These are phyloP conservation scores for Callinectes sapidus DNA, from an alignment of 2,888 invertebrate genomes.

Conservation along the genomic window DNA sequence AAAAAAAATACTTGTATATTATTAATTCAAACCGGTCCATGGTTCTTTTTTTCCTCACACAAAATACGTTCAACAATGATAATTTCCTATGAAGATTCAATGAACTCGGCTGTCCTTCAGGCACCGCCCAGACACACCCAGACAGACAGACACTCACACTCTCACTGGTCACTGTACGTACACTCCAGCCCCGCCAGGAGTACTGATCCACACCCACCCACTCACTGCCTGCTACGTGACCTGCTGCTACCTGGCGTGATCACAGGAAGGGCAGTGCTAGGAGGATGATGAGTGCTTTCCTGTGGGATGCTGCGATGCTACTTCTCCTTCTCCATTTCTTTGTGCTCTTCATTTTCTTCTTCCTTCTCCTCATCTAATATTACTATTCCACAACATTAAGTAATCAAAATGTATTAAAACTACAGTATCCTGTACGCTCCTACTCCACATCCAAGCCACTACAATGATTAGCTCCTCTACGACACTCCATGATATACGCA, in stretches of 20 bases:
- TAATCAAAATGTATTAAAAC: too few relatives aligned
- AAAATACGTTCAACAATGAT: not conserved
- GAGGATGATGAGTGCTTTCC: constrained; percentile 12
- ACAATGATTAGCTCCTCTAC: too few relatives aligned
- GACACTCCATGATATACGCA: too few relatives aligned
- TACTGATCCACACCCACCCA: not conserved
- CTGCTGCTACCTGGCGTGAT: constrained; percentile 17
- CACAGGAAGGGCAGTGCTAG: not conserved
- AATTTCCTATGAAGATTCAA: not conserved
- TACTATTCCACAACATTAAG: not conserved
- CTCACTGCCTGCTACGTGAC: not conserved
- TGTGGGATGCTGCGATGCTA: not conserved
- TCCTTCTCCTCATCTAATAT: not conserved
- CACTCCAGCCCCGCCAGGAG: too few relatives aligned
- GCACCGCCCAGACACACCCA: not conserved
- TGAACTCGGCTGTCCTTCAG: not conserved
- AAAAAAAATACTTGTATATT: not conserved
- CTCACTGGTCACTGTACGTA: too few relatives aligned
- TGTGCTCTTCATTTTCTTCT: not conserved
- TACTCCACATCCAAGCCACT: too few relatives aligned
- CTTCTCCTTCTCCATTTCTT: not conserved
- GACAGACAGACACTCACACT: too few relatives aligned
- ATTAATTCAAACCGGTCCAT: not conserved
- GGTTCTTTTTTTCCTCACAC: not conserved
- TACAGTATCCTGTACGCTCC: too few relatives aligned